Percentiles rank a stretch among this genome's conserved stretches.
Conservation (phyloP, 2,888 invertebrate species). For the Baccha elongata region DNA sequence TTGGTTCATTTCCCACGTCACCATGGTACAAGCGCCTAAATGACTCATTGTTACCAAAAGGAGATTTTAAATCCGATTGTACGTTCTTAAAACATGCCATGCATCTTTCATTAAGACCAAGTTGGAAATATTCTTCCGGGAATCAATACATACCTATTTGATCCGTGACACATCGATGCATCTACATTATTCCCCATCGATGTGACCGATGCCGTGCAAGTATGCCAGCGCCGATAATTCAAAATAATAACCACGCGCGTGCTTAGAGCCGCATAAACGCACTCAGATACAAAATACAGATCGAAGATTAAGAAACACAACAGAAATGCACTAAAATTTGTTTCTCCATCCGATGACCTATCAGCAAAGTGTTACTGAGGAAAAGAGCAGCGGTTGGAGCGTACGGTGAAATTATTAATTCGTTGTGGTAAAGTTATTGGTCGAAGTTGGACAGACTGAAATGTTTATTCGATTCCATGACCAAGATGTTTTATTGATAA, state of each 20-base stretch:
- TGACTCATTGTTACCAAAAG: constrained; percentile 39
- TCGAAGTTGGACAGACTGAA: constrained; percentile 78
- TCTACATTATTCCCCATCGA: constrained; percentile 53
- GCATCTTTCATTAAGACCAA: neutral
- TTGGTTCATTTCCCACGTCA: constrained; percentile 27
- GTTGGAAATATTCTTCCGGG: constrained; percentile 24
- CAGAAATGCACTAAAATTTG: constrained; percentile 9
- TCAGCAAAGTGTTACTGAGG: neutral
- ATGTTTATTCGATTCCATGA: constrained; percentile 81
- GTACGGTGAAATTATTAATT: constrained; percentile 76
- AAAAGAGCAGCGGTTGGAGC: constrained; percentile 17
- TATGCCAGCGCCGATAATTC: constrained; percentile 44
- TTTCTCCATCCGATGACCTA: constrained; percentile 41
- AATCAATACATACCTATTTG: constrained; percentile 40
- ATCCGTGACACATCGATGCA: constrained; percentile 59
- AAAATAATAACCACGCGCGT: constrained; percentile 65
- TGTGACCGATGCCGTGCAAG: constrained; percentile 6
- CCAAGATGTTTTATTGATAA: constrained; percentile 81
- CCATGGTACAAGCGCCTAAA: constrained; percentile 28
- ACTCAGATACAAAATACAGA: constrained; percentile 51
- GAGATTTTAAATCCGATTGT: constrained; percentile 12
- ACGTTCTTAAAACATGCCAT: neutral
- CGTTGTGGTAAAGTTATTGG: constrained; percentile 81
- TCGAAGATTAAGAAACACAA: constrained; percentile 60
- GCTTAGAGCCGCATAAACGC: constrained; percentile 63